These are phyloP conservation scores for Corythoichthys haematopterus DNA, from an alignment of 2,113 vertebrate genomes.

Conservation along the genomic window DNA sequence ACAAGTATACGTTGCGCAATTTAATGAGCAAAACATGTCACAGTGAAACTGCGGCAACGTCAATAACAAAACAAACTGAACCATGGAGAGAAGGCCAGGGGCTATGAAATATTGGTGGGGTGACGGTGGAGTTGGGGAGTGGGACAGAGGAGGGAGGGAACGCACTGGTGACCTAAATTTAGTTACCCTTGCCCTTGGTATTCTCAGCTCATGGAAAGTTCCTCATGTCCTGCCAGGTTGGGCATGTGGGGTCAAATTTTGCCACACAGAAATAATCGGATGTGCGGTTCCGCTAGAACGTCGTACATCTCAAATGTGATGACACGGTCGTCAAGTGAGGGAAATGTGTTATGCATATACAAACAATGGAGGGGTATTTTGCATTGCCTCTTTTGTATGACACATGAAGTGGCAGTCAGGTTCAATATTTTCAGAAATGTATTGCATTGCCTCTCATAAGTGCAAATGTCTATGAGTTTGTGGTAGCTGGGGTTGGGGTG, in stretches of 20 bases:
- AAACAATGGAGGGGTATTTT: slow-evolving; percentile 18
- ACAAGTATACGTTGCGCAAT: slow-evolving; percentile 18
- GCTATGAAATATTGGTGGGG: slow-evolving; percentile 27
- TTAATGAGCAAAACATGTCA: slow-evolving; percentile 18
- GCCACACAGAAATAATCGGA: slow-evolving; percentile 42
- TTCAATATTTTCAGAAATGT: background rate
- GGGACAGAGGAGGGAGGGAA: background rate
- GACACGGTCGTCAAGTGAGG: slow-evolving; percentile 16
- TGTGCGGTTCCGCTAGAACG: slow-evolving; percentile 7
- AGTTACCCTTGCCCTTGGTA: slow-evolving; percentile 18
- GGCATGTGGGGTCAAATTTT: slow-evolving; percentile 44
- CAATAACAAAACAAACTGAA: slow-evolving; percentile 26
- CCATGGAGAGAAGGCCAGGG: slow-evolving; percentile 18
- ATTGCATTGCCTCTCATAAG: background rate
- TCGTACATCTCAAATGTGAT: slow-evolving; percentile 18
- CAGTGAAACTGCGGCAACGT: slow-evolving; percentile 22
- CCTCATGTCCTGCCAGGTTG: slow-evolving; percentile 51
- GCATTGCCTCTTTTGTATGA: background rate
- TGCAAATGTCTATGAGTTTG: background rate
- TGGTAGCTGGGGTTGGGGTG: background rate
- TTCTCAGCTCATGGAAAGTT: slow-evolving; percentile 54
- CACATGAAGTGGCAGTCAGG: background rate
- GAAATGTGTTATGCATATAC: slow-evolving; percentile 3
- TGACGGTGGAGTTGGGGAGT: background rate
- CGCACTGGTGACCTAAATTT: slow-evolving; percentile 46